Conservation (phyloP, 2,113 vertebrate genomes). For the Hippocampus comes region DNA sequence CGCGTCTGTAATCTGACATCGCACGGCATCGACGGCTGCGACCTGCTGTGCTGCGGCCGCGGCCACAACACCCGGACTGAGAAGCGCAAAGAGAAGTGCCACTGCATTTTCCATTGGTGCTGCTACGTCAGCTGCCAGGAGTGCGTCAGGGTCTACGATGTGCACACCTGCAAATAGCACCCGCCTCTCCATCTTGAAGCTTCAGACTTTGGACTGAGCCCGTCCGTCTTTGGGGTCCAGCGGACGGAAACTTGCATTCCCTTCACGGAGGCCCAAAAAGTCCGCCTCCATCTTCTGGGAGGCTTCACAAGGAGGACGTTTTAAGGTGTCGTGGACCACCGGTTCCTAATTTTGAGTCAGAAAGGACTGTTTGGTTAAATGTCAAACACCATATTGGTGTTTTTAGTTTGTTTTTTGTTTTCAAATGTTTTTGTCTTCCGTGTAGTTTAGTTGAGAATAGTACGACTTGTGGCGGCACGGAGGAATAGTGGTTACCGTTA, state of each 20-base stretch:
- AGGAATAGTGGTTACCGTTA: too few species aligned
- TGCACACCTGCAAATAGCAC: constrained; percentile 94
- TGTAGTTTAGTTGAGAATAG: constrained; percentile 34
- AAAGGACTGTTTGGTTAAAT: constrained; percentile 35
- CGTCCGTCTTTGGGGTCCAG: background rate
- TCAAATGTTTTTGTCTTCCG: constrained; percentile 10
- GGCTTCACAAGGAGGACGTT: constrained; percentile 14
- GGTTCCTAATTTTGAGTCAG: constrained; percentile 38
- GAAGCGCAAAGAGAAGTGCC: constrained; percentile 95
- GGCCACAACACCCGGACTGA: constrained; percentile 98
- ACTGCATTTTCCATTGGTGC: constrained; percentile 99
- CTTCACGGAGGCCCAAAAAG: constrained; percentile 36
- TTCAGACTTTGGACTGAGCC: background rate
- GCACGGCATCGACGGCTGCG: constrained; percentile 94
- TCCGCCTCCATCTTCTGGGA: constrained; percentile 35
- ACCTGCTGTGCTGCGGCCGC: constrained; percentile 92
- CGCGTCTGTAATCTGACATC: constrained; percentile 94
- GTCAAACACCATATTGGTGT: constrained; percentile 69
- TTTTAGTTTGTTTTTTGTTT: constrained; percentile 12
- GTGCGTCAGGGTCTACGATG: constrained; percentile 88
- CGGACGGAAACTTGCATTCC: constrained; percentile 10
- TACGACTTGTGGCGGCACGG: background rate
- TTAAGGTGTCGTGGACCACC: constrained; percentile 12
- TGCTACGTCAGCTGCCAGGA: constrained; percentile 99
- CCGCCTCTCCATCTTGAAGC: background rate